Conservation (phyloP, 2,797 vertebrate genomes). For the Scarus forsteni region DNA sequence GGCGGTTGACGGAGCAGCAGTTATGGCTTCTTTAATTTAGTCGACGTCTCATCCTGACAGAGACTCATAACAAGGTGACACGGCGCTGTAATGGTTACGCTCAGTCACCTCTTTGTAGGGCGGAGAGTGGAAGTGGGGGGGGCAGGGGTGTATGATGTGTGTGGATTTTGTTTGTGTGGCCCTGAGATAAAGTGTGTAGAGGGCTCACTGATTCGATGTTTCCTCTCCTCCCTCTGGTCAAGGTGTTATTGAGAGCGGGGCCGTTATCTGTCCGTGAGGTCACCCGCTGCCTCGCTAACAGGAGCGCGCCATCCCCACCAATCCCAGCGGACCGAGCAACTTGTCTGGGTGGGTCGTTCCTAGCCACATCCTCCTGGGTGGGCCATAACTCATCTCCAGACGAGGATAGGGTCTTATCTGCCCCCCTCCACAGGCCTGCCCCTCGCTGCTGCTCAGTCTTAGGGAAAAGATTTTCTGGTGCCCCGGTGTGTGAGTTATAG, state of each 20-base stretch:
- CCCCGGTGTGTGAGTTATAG: conserved; percentile 78
- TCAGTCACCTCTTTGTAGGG: conserved; percentile 71
- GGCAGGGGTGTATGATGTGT: conserved; percentile 31
- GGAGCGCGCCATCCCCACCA: conserved; percentile 58
- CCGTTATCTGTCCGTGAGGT: conserved; percentile 74
- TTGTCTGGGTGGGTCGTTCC: conserved; percentile 64
- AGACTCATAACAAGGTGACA: conserved; percentile 80
- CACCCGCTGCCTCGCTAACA: conserved; percentile 55
- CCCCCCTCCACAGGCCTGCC: conserved; percentile 65
- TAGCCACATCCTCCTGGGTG: conserved; percentile 78
- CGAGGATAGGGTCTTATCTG: conserved; percentile 78
- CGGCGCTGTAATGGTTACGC: conserved; percentile 67
- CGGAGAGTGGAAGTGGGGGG: neutral
- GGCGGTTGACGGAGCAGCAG: conserved; percentile 70
- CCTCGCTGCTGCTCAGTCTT: conserved; percentile 70
- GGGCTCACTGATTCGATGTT: conserved; percentile 53
- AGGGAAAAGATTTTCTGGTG: conserved; percentile 72
- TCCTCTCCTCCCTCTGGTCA: conserved; percentile 75
- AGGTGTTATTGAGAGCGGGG: conserved; percentile 81
- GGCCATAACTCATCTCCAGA: conserved; percentile 84
- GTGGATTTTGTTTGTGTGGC: conserved; percentile 33
- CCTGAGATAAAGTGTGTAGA: conserved; percentile 5
- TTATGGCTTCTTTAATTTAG: conserved; percentile 81
- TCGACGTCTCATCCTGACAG: conserved; percentile 64
- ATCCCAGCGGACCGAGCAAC: conserved; percentile 55